These are phyloP conservation scores for Sitobion miscanthi DNA, from an alignment of 1,140 invertebrate genomes.

Conservation along the genomic window DNA sequence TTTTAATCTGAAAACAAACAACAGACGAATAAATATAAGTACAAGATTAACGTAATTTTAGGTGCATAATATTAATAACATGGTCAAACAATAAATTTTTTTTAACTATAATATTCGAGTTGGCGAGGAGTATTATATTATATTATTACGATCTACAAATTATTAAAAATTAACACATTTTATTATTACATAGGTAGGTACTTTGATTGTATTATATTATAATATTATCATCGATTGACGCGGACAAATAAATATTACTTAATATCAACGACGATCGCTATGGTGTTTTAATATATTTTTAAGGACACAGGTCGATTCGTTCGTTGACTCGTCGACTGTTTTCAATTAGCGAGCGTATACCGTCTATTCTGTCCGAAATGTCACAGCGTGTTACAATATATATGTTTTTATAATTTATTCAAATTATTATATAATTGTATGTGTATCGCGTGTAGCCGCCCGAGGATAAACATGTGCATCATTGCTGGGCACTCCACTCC, in stretches of 20 bases:
- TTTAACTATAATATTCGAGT: neutral
- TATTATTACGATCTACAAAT: neutral
- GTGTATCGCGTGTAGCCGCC: neutral
- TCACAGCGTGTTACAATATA: neutral
- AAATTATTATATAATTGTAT: neutral
- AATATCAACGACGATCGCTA: neutral
- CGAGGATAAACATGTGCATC: neutral
- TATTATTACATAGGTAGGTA: no score
- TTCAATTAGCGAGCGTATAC: neutral
- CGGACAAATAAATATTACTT: neutral
- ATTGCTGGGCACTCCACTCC: neutral
- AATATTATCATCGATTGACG: neutral
- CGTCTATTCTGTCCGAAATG: neutral
- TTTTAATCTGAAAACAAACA: neutral
- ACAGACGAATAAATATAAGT: neutral
- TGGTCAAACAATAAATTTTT: neutral
- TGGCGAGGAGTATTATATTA: neutral
- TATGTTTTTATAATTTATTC: neutral
- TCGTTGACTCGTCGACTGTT: neutral
- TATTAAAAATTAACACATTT: neutral
- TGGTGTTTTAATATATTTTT: neutral
- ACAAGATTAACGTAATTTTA: neutral
- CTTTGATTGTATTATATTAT: neutral
- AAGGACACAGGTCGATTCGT: neutral
- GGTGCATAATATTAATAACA: neutral